phyloP scores from a whole-genome alignment of 2,888 invertebrate species.

The Seira musarum region DNA sequence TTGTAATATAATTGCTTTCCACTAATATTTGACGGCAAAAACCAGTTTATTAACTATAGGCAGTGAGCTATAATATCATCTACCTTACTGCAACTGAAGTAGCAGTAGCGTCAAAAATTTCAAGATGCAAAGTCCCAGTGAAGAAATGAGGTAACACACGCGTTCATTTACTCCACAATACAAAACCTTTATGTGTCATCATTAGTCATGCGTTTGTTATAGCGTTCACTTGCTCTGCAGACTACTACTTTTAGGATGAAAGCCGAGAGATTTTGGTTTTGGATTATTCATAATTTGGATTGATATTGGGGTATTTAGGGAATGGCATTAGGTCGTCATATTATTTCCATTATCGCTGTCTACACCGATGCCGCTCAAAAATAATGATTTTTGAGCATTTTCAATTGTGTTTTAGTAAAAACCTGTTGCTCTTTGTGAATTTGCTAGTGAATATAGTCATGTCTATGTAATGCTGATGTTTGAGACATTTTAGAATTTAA shows the following conservation, averaged over 20 bases:
- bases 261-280: background rate
- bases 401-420: too few relatives aligned
- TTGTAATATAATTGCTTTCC: background rate
- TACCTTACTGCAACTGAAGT: background rate
- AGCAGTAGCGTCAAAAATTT: background rate
- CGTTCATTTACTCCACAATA: background rate
- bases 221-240: too few relatives aligned
- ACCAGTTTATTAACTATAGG: slow-evolving; percentile 2
- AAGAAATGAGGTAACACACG: slow-evolving; percentile 2
- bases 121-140: background rate
- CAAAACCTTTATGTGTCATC: too few relatives aligned
- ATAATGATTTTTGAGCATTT: background rate
- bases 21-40: background rate
- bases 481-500: too few relatives aligned
- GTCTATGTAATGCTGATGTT: too few relatives aligned
- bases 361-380: background rate
- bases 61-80: background rate
- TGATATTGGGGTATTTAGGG: slow-evolving; percentile 21
- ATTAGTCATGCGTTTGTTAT: too few relatives aligned
- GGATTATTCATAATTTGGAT: background rate
- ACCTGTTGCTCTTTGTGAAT: too few relatives aligned
- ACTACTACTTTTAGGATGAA: too few relatives aligned
- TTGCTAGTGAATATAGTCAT: too few relatives aligned
- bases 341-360: background rate
- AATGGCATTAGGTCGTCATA: slow-evolving; percentile 24